Evolutionary conservation across 1,140 invertebrate species (phyloP), one percentile per base, ranked within the genome.

Genomic region (Paralvinella palmiformis): DNA sequence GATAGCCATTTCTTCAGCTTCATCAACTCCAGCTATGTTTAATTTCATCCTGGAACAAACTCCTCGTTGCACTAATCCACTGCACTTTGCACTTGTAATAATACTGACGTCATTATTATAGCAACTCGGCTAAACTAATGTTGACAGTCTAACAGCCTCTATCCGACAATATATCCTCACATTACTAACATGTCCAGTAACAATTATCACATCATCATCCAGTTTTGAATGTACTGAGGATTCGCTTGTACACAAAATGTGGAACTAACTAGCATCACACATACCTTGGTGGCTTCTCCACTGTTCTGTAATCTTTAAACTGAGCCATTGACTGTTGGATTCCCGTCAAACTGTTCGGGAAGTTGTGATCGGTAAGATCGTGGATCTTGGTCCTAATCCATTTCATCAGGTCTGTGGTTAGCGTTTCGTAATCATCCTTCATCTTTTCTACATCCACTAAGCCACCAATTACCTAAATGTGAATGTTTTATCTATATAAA

Each of bases 241-340:
- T n/a, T n/a, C n/a, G n/a, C n/a, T n/a, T n/a, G n/a, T n/a, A n/a
- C n/a, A n/a, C 20, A 50, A 5, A 50, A 50, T 50, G n/a, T 44
- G 10, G 10, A 13, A 44, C n/a, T 13, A 44, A 32, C 31, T 1
- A 44, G 45, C 6, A 20, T 7, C 55, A 20, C 31, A 81, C 85
- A 84, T 78, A 91, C 86, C 98, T 98, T 61, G 94, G 94, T 15
- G 96, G 96, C 83, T 99, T 98, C 78, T 98, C 96, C 24, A 94
- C 86, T 0, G 94, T 98, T 69, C 95, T 85, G 80, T 98, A 99
- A 72, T 94, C 88, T 76, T 97, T 98, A 81, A 99, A 99, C 32
- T 86, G 82, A 15, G 91, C 78, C 59, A 98, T 81, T 75, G 97
- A 87, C 52, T 89, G 87, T 81, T 97, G 94, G 69, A 99, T 96